A percentile compares a stretch with the other conserved stretches of the same genome.
phyloP scores from a whole-genome alignment of 2,888 invertebrate species.

The Elegia similella region DNA sequence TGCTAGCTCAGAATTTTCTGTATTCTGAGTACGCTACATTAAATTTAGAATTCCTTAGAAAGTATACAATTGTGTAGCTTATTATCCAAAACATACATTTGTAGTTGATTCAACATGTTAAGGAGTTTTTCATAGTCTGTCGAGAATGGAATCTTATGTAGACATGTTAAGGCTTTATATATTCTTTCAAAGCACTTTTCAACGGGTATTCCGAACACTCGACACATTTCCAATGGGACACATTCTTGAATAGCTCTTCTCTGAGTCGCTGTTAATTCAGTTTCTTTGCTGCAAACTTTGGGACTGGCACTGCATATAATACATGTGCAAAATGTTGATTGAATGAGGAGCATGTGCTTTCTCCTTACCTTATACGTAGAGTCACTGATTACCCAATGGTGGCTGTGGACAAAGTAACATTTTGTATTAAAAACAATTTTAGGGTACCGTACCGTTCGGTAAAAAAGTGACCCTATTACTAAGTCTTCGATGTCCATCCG shows the following conservation, averaged over 20 bases:
- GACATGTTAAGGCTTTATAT: not conserved
- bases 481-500: too few species aligned
- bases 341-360: not conserved
- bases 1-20: too few species aligned
- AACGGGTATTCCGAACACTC: not conserved
- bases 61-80: not conserved
- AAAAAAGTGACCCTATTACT: too few species aligned
- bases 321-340: not conserved
- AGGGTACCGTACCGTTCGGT: too few species aligned
- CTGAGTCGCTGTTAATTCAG: not conserved
- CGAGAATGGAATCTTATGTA: not conserved
- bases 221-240: not conserved
- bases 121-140: not conserved
- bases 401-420: not conserved
- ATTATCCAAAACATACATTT: not conserved
- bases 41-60: not conserved
- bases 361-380: not conserved
- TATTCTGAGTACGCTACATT: too few species aligned
- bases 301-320: not conserved
- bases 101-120: not conserved
- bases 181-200: not conserved
- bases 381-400: not conserved
- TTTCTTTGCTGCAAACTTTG: not conserved
- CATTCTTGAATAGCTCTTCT: not conserved
- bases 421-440: not conserved